A percentile compares a stretch with the other conserved stretches of the same genome.
These are phyloP conservation scores for Myotis myotis DNA, from an alignment of 2,797 vertebrate species.

Conservation along the genomic window DNA sequence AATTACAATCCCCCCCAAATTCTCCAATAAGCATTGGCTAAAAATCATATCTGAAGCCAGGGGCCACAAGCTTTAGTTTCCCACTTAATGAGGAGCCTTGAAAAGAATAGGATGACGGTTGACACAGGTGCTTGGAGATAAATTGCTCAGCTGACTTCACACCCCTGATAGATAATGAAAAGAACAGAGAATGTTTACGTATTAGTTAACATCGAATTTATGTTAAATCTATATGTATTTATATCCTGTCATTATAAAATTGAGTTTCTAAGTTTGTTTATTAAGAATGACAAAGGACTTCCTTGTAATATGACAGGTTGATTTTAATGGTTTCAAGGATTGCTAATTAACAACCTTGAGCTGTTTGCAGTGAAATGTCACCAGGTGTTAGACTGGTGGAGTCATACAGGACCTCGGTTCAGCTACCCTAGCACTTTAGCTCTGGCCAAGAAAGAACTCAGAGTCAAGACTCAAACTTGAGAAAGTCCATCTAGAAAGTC, in stretches of 20 bases:
- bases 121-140: neutral
- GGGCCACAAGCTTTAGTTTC: neutral
- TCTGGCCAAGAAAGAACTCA: too few relatives aligned
- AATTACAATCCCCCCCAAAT: neutral
- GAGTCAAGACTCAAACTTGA: too few relatives aligned
- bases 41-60: constrained; percentile 29
- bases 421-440: too few relatives aligned
- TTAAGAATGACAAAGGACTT: neutral
- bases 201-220: neutral
- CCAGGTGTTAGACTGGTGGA: neutral
- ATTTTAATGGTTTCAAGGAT: neutral
- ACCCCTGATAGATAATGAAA: neutral
- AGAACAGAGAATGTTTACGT: neutral
- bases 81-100: neutral
- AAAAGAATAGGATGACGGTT: neutral
- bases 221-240: neutral
- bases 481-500: too few relatives aligned
- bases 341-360: neutral
- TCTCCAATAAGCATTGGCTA: neutral
- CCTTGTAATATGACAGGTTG: neutral
- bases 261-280: neutral
- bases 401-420: too few relatives aligned
- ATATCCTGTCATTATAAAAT: neutral
- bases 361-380: neutral
- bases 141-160: neutral